Evolutionary conservation across 2,797 vertebrate species (phyloP), one percentile per base, ranked within the genome.

Genomic region (Erpetoichthys calabaricus): DNA sequence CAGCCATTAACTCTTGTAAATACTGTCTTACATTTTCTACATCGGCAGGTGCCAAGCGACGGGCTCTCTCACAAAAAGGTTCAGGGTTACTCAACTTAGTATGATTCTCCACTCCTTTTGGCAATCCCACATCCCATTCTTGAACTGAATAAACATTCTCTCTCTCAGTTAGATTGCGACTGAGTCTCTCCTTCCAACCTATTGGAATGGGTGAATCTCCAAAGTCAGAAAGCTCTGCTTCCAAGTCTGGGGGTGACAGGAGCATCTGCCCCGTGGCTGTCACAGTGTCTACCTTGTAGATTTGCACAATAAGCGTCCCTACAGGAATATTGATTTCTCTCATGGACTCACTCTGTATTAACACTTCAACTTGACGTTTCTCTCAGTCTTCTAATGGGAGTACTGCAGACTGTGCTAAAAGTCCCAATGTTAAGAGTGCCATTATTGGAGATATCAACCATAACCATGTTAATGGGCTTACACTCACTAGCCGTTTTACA

Each of bases 61-160:
- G 51, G 7, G 54, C 59, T 3, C n/a, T 5, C 46, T 54, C 55
- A 5, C n/a, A 6, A 50, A 49, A 47, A 3, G 47, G 58, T 46
- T 8, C 50, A 2, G 55, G 6, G 44, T 60, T 58, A 4, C 25
- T 42, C 6, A 53, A 43, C 8, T 44, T 3, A 2, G 60, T 60
- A 3, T 47, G 9, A 25, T 59, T 62, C n/a, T 60, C 58, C 2
- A 59, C 46, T 8, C 56, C 60, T 6, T 44, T n/a, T 7, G 56
- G 56, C 43, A 62, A 43, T 43, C 55, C 62, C 6, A 60, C 45
- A 54, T 64, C 51, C 56, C 56, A 59, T 25, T 63, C 54, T 53
- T 43, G n/a, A 1, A 52, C 7, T 42, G 62, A 59, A 8, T 59
- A 63, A 1, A 55, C 52, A 42, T 49, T 44, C 4, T 41, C 42